A percentile compares a stretch with the other conserved stretches of the same genome.
These are phyloP conservation scores for Idaea biselata DNA, from an alignment of 2,888 invertebrate genomes.

Conservation along the genomic window DNA sequence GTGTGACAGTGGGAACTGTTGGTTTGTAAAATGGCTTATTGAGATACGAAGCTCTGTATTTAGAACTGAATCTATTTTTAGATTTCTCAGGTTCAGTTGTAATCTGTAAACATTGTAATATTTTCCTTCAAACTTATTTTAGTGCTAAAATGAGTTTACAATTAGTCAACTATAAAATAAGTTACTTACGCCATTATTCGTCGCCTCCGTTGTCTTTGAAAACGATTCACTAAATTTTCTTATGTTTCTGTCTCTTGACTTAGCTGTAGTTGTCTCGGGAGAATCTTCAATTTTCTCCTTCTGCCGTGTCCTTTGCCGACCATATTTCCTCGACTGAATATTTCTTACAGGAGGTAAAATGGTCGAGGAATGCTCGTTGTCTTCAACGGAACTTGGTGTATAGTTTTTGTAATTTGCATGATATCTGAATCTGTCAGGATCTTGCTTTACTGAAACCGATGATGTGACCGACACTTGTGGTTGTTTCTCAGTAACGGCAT, in stretches of 20 bases:
- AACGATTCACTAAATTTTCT: slow-evolving; percentile 63
- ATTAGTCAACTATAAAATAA: not conserved
- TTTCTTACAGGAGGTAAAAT: slow-evolving; percentile 59
- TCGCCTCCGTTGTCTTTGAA: slow-evolving; percentile 65
- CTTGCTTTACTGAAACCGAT: slow-evolving; percentile 35
- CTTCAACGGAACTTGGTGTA: slow-evolving; percentile 33
- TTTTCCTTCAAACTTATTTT: slow-evolving; percentile 18
- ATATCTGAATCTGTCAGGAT: slow-evolving; percentile 54
- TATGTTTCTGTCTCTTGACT: slow-evolving; percentile 47
- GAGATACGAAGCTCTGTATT: slow-evolving; percentile 77
- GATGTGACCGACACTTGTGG: slow-evolving; percentile 38
- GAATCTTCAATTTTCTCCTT: slow-evolving; percentile 41
- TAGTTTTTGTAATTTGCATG: slow-evolving; percentile 64
- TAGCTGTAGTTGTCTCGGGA: slow-evolving; percentile 40
- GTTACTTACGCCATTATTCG: slow-evolving; percentile 70
- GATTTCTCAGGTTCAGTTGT: slow-evolving; percentile 69
- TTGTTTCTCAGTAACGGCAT: slow-evolving; percentile 46
- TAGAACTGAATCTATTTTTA: slow-evolving; percentile 80
- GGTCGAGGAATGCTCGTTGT: slow-evolving; percentile 44
- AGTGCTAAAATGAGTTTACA: slow-evolving; percentile 9
- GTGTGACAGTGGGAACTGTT: slow-evolving; percentile 81
- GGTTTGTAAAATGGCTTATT: slow-evolving; percentile 82
- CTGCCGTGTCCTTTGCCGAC: slow-evolving; percentile 44
- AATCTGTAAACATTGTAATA: slow-evolving; percentile 57
- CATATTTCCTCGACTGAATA: slow-evolving; percentile 61